These are phyloP conservation scores for Microchirus variegatus DNA, from an alignment of 2,797 vertebrate genomes.

Conservation along the genomic window DNA sequence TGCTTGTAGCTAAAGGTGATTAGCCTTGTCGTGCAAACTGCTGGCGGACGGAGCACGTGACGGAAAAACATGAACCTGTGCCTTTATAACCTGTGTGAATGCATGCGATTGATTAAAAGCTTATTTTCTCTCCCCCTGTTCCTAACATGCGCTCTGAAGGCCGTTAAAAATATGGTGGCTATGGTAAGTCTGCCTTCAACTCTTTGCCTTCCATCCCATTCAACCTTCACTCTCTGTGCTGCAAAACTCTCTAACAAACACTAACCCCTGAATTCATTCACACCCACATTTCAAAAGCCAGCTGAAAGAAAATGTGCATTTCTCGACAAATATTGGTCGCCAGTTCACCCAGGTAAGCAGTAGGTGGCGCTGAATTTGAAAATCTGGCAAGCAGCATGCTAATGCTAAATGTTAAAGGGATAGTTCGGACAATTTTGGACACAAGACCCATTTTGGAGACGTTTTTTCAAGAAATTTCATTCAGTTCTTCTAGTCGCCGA, in stretches of 20 bases:
- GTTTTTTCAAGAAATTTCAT: no score
- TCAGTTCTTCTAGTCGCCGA: no score
- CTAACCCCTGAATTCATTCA: background rate
- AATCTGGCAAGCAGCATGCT: no score
- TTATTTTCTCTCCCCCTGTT: conserved; percentile 68
- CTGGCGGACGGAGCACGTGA: conserved; percentile 1
- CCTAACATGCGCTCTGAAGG: conserved; percentile 75
- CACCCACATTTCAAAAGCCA: no score
- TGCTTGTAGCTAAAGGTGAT: conserved; percentile 35
- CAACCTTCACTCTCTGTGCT: conserved; percentile 13
- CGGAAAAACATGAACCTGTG: conserved; percentile 32
- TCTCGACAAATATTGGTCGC: no score
- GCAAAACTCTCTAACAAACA: conserved; percentile 9
- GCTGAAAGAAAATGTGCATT: no score
- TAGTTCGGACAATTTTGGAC: no score
- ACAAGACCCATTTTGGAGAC: no score
- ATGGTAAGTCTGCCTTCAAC: conserved; percentile 79
- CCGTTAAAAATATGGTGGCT: conserved; percentile 85
- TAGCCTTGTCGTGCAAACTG: conserved; percentile 21
- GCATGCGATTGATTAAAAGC: conserved; percentile 75
- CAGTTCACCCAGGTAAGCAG: no score
- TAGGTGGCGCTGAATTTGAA: no score
- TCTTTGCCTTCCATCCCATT: conserved; percentile 59
- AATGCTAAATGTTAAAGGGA: no score
- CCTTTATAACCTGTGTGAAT: conserved; percentile 49